Evolutionary conservation across 2,113 vertebrate genomes (phyloP), one percentile per base, ranked within the genome.

Genomic region (Mesocricetus auratus): DNA sequence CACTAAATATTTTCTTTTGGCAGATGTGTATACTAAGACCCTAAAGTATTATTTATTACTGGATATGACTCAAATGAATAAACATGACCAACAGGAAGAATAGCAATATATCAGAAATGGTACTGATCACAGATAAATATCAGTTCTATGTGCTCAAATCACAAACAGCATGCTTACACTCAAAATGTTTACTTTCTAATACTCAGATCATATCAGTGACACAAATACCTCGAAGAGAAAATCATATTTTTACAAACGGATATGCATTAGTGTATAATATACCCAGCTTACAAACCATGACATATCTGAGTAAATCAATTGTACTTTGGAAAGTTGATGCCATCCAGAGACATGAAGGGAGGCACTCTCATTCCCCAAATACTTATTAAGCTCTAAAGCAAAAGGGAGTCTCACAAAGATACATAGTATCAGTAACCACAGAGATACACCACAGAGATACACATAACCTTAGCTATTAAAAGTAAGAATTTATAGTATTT

Each of bases 201-300:
- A 90, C 22, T 92, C 39, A 90, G 86, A 92, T 92, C 26, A 62
- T 22, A 91, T 77, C 66, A 89, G 22, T 62, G 69, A 93, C 69
- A 96, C 86, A 89, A 95, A 94, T 83, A 10, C 39, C 89, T 75
- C 85, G 33, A 7, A 97, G 86, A 93, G 53, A 90, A 97, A 97
- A 77, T 26, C 60, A 21, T 56, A 75, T 92, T 47, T 79, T 5
- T 64, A 86, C 83, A 68, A 90, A 26, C 73, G 19, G 17, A 85
- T 36, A 93, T 53, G 12, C 22, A 71, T 73, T 58, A 90, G 62
- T 81, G 31, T 69, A 69, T 96, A 85, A 94, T 78, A 92, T 9
- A 82, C 11, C 15, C 50, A 77, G 22, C 24, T 92, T 96, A 22
- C 15, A 95, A 96, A 87, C 42, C 74, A 85, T 79, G 22, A 77